Conservation (phyloP, 2,797 vertebrate genomes). For the Acrossocheilus fasciatus region DNA sequence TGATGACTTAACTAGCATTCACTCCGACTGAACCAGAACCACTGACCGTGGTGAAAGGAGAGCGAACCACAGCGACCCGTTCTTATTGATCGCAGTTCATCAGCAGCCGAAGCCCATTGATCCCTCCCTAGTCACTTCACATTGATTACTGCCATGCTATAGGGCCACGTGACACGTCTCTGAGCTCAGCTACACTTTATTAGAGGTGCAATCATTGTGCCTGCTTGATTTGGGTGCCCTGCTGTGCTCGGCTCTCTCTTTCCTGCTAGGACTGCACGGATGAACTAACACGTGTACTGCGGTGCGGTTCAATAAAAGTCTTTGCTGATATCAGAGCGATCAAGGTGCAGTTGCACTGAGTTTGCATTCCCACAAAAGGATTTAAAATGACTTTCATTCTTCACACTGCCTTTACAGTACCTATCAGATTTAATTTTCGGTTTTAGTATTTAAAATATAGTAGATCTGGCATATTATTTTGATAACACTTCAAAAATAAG, state of each 20-base stretch:
- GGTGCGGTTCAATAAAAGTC: conserved; percentile 10
- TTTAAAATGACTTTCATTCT: not conserved
- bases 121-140: conserved; percentile 67
- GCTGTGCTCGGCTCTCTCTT: not conserved
- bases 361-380: not conserved
- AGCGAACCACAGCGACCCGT: conserved; percentile 66
- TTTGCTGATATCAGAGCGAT: not conserved
- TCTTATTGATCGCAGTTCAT: conserved; percentile 78
- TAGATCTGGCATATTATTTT: not conserved
- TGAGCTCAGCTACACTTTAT: conserved; percentile 55
- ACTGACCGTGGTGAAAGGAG: conserved; percentile 64
- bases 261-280: conserved; percentile 7
- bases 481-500: not conserved
- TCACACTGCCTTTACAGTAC: not conserved
- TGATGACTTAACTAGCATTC: conserved; percentile 74
- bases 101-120: conserved; percentile 75
- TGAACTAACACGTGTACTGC: not conserved
- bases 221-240: conserved; percentile 45
- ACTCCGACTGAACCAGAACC: conserved; percentile 60
- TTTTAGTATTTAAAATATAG: not conserved
- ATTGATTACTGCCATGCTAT: conserved; percentile 72
- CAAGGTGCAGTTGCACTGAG: not conserved
- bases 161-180: conserved; percentile 38
- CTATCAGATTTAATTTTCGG: not conserved
- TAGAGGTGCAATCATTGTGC: conserved; percentile 50